Evolutionary conservation across 2,888 invertebrate genomes (phyloP).

Genomic region (Drosophila anomelani): DNA sequence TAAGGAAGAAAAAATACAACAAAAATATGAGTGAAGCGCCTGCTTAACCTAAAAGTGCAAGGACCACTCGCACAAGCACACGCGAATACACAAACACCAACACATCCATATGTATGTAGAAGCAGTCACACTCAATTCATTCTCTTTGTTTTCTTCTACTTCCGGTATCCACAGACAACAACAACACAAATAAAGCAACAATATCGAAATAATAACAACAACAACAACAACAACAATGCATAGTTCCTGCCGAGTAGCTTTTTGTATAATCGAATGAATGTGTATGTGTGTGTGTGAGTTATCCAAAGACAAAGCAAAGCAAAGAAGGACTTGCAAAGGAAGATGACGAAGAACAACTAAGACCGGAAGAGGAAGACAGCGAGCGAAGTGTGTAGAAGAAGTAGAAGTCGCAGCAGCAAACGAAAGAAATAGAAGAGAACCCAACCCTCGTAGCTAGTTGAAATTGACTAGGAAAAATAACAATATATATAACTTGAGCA

Average conservation of each 20-base stretch:
- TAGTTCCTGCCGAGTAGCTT: slow-evolving; percentile 76
- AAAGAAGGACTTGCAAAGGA: neutral
- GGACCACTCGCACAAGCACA: slow-evolving; percentile 32
- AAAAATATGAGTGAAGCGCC: slow-evolving; percentile 68
- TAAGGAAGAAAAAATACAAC: slow-evolving; percentile 41
- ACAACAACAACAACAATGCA: slow-evolving; percentile 64
- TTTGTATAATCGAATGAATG: slow-evolving; percentile 44
- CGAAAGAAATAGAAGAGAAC: slow-evolving; percentile 12
- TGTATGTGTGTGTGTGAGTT: slow-evolving; percentile 33
- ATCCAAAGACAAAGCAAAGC: slow-evolving; percentile 13
- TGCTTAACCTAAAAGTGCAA: slow-evolving; percentile 75
- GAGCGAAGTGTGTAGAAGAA: slow-evolving; percentile 6
- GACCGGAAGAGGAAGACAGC: slow-evolving; percentile 18
- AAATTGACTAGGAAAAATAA: slow-evolving; percentile 43
- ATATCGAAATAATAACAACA: slow-evolving; percentile 47
- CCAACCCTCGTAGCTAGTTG: slow-evolving; percentile 45
- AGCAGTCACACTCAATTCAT: slow-evolving; percentile 59
- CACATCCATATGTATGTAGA: neutral
- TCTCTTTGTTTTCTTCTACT: slow-evolving; percentile 63
- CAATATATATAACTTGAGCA: neutral
- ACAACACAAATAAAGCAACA: slow-evolving; percentile 46
- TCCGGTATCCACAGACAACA: slow-evolving; percentile 57
- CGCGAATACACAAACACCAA: slow-evolving; percentile 26
- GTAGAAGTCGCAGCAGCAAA: neutral
- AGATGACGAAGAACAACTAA: slow-evolving; percentile 11